Conservation (phyloP, 1,140 invertebrate genomes). For the Coenobita brevimanus region DNA sequence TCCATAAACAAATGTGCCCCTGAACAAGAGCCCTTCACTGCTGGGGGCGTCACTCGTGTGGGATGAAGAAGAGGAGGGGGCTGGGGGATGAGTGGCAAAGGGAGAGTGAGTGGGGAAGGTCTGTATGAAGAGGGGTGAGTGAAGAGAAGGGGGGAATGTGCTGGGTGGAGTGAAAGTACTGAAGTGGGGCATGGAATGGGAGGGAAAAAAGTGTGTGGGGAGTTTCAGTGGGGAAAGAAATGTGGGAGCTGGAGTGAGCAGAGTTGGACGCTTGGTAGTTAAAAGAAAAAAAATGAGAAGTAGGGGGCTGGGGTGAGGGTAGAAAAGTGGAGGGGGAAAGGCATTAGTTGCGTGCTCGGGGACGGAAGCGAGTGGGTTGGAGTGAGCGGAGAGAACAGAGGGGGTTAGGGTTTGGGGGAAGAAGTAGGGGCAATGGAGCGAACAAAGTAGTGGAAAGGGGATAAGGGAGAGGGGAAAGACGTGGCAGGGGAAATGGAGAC, state of each 20-base stretch:
- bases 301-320: too few relatives aligned
- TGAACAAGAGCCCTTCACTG: neutral
- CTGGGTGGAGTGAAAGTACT: neutral
- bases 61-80: neutral
- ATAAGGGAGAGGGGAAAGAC: too few relatives aligned
- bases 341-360: neutral
- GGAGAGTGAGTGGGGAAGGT: neutral
- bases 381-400: neutral
- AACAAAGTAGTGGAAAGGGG: neutral
- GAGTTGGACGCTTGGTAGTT: too few relatives aligned
- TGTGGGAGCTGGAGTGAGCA: too few relatives aligned
- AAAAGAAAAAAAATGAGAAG: neutral
- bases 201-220: neutral
- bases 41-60: neutral
- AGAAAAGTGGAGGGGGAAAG: neutral
- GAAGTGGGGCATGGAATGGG: neutral
- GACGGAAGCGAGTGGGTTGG: too few relatives aligned
- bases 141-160: neutral
- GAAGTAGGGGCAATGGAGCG: neutral
- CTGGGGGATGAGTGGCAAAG: neutral
- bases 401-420: neutral
- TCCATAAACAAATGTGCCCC: slow-evolving; percentile 43
- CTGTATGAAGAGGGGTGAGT: neutral
- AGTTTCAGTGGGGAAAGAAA: neutral
- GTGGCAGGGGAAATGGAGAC: neutral